phyloP scores from a whole-genome alignment of 2,888 invertebrate genomes.

The Emmelina monodactyla region DNA sequence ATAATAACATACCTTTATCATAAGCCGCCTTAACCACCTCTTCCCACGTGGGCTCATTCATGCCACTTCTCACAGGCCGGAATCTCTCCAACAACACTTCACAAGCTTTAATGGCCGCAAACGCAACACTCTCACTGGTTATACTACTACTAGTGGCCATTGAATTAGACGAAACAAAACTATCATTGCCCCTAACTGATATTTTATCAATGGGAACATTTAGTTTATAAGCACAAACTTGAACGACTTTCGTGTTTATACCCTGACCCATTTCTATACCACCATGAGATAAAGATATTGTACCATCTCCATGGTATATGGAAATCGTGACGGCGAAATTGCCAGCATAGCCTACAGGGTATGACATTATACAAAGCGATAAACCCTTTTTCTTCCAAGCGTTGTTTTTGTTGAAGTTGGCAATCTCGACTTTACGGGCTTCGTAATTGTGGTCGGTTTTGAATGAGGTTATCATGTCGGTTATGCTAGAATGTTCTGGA shows the following conservation, averaged over 20 bases:
- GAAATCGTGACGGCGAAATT: conserved; percentile 68
- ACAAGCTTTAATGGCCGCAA: conserved; percentile 64
- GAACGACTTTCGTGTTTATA: conserved; percentile 71
- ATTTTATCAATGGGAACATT: conserved; percentile 69
- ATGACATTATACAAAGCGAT: conserved; percentile 70
- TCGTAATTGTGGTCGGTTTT: conserved; percentile 64
- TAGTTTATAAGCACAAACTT: conserved; percentile 74
- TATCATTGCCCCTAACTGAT: conserved; percentile 70
- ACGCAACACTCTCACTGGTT: conserved; percentile 73
- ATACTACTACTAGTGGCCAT: conserved; percentile 74
- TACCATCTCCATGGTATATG: conserved; percentile 73
- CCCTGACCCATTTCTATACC: conserved; percentile 83
- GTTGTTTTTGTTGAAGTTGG: conserved; percentile 69
- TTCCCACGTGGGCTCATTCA: conserved; percentile 56
- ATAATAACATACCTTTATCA: conserved; percentile 28
- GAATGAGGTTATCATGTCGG: conserved; percentile 65
- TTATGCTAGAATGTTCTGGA: conserved; percentile 27
- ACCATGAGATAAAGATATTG: conserved; percentile 72
- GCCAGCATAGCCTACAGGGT: conserved; percentile 58
- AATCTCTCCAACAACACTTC: conserved; percentile 49
- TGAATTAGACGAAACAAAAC: conserved; percentile 71
- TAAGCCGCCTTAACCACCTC: conserved; percentile 58
- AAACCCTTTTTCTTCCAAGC: conserved; percentile 79
- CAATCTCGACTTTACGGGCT: conserved; percentile 51
- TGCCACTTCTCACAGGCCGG: conserved; percentile 36